Evolutionary conservation across 2,113 vertebrate species (phyloP).

Genomic region (Antennarius striatus): DNA sequence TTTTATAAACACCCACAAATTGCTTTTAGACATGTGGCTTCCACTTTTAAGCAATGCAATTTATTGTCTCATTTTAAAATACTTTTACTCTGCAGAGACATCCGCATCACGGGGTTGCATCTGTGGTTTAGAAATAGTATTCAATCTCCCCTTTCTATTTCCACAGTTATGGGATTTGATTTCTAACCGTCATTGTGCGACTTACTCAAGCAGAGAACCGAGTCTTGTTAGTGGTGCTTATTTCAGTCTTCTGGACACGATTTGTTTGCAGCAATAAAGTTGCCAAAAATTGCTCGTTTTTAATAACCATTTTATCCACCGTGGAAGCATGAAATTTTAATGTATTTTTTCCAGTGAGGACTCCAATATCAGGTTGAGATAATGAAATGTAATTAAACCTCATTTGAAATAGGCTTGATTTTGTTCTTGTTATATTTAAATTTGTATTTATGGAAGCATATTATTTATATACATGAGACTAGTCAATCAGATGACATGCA

Average conservation of each 20-base stretch:
- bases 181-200: slow-evolving; percentile 38
- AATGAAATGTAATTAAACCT: slow-evolving; percentile 45
- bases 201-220: neutral
- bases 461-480: slow-evolving; percentile 3
- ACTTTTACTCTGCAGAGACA: neutral
- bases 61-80: neutral
- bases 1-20: slow-evolving; percentile 7
- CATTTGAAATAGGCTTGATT: slow-evolving; percentile 43
- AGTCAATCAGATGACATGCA: too few relatives aligned
- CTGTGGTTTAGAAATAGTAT: slow-evolving; percentile 4
- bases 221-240: slow-evolving; percentile 46
- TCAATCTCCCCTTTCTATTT: slow-evolving; percentile 1
- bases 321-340: slow-evolving; percentile 66
- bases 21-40: neutral
- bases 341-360: slow-evolving; percentile 56
- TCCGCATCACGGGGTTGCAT: neutral
- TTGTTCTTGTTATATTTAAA: neutral
- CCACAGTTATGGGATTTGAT: slow-evolving; percentile 4
- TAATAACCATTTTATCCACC: slow-evolving; percentile 61
- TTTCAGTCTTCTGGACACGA: slow-evolving; percentile 59
- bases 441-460: neutral
- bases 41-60: neutral
- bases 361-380: slow-evolving; percentile 54
- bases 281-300: slow-evolving; percentile 61
- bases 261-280: slow-evolving; percentile 69